Conservation (phyloP, 2,797 vertebrate species). For the Myotis pilosus region DNA sequence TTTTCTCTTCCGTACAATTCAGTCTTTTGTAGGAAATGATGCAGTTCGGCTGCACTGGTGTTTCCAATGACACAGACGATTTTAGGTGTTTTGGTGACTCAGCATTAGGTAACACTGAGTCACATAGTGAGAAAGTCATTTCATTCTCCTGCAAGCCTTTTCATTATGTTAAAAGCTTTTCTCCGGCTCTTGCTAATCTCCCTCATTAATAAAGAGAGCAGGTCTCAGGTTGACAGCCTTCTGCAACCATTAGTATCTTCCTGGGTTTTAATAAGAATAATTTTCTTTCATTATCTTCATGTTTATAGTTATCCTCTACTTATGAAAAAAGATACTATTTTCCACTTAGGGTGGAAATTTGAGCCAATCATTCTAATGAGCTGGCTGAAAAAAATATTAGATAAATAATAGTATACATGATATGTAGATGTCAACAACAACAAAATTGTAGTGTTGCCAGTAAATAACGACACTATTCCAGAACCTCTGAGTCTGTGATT, state of each 20-base stretch:
- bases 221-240: neutral
- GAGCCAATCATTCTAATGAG: neutral
- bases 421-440: neutral
- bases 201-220: neutral
- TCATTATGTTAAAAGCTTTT: neutral
- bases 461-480: neutral
- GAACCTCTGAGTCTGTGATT: neutral
- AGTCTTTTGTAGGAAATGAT: slow-evolving; percentile 26
- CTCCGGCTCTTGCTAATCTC: neutral
- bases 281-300: slow-evolving; percentile 34
- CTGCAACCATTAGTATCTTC: neutral
- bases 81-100: slow-evolving; percentile 39
- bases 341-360: neutral
- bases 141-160: slow-evolving; percentile 30
- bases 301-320: slow-evolving; percentile 8
- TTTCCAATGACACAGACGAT: neutral
- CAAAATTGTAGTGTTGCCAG: neutral
- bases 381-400: neutral
- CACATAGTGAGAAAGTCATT: neutral
- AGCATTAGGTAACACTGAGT: neutral
- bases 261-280: neutral
- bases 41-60: neutral
- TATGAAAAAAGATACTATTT: slow-evolving; percentile 7
- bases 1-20: neutral
- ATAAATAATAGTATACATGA: neutral